Evolutionary conservation across 2,888 invertebrate genomes (phyloP), one percentile per base, ranked within the genome.

Genomic region (Calameuta idolon): DNA sequence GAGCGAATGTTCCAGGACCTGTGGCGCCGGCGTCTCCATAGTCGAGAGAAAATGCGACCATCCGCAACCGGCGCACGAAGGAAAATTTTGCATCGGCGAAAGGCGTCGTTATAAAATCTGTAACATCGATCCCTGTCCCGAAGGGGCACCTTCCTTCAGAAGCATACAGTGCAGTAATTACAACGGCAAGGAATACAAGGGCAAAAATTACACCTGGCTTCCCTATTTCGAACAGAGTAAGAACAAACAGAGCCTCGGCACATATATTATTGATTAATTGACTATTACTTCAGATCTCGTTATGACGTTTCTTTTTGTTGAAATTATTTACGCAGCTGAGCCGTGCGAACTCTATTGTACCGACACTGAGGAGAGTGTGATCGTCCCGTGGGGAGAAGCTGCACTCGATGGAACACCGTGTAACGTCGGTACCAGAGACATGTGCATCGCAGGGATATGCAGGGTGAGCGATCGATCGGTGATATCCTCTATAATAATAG

Each of bases 31-130:
- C 0, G 92, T 95, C 23, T 91, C 93, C 15, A 90, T 92, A 74
- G 92, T 94, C 12, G 92, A 93, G 84, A 90, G 95, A 79, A 93
- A 94, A 81, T 95, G 95, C 88, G 93, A 94, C 85, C 94, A 94
- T 86, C 95, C 95, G 4, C 88, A 91, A 83, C 95, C 95, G 0
- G 92, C 93, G 34, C 92, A 94, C 88, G 93, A 93, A 37, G 95
- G 95, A 1, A 92, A 93, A 77, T 95, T 94, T 86, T 95, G 95
- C 86, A 90, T 94, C 23, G 95, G 95, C 1, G 94, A 94, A 80
- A 91, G 94, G 69, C 94, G 93, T 77, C 92, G 95, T 82, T 96
- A 96, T 91, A 94, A 95, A 90, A 95, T 97, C 81, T 98, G 98
- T 92, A 97, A 97, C 89, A 95, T 95, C 11, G 94, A 96, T 68